Evolutionary conservation across 2,113 vertebrate genomes (phyloP).

Genomic region (Poeciliopsis occidentalis): DNA sequence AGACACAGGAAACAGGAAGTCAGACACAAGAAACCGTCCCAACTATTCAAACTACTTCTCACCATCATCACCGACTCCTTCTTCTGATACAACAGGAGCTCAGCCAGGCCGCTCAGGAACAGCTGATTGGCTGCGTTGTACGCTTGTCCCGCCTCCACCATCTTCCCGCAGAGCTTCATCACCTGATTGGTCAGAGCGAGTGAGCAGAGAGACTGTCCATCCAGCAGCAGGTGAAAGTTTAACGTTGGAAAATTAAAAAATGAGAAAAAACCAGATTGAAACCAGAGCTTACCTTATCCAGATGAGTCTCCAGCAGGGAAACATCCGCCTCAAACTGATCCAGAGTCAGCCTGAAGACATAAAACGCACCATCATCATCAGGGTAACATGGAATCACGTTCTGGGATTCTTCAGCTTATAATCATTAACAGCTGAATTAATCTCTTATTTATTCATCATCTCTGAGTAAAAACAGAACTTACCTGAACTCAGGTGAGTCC

Average conservation of each 20-base stretch:
- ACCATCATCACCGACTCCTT: conserved; percentile 66
- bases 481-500: conserved; percentile 82
- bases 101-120: conserved; percentile 71
- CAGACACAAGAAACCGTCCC: not conserved
- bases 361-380: not conserved
- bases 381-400: not conserved
- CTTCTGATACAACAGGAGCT: conserved; percentile 66
- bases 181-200: conserved; percentile 67
- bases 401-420: not conserved
- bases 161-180: conserved; percentile 75
- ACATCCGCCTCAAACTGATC: conserved; percentile 75
- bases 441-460: not conserved
- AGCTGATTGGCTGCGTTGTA: conserved; percentile 78
- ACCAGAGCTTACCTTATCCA: conserved; percentile 68
- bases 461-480: not conserved
- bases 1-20: conserved; percentile 38
- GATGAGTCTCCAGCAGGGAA: conserved; percentile 61
- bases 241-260: too few species aligned
- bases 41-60: conserved; percentile 2
- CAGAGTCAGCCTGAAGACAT: conserved; percentile 64
- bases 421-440: not conserved
- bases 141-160: conserved; percentile 80
- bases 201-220: not conserved
- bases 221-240: not conserved
- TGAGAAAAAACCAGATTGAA: too few species aligned